A percentile compares a stretch with the other conserved stretches of the same genome.
Evolutionary conservation across 2,797 vertebrate genomes (phyloP).

Genomic region (Ctenosaura bakeri): DNA sequence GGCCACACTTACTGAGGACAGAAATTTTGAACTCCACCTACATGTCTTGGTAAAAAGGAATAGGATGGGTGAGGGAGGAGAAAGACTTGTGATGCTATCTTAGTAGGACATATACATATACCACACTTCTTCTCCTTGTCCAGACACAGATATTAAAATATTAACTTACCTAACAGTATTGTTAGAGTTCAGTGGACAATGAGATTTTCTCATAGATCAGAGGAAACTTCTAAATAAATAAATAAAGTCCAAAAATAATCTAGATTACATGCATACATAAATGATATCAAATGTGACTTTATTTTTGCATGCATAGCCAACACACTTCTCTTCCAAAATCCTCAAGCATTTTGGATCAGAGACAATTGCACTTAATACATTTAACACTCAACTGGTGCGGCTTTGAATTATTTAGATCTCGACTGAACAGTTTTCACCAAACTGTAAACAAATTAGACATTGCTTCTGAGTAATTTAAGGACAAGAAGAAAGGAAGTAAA

Average conservation of each 20-base stretch:
- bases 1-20: too few species aligned
- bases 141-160: not conserved
- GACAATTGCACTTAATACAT: constrained; percentile 31
- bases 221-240: not conserved
- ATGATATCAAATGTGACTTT: not conserved
- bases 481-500: constrained; percentile 16
- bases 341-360: constrained; percentile 7
- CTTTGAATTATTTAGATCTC: constrained; percentile 33
- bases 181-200: not conserved
- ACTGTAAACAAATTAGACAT: constrained; percentile 40
- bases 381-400: not conserved
- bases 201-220: not conserved
- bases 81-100: not conserved
- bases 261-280: not conserved
- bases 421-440: constrained; percentile 46
- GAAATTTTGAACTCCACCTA: too few species aligned
- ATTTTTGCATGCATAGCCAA: not conserved
- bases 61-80: too few species aligned
- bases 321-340: constrained; percentile 8
- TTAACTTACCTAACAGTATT: not conserved
- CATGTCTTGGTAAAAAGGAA: too few species aligned
- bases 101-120: too few species aligned
- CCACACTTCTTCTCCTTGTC: too few species aligned
- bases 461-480: constrained; percentile 22
- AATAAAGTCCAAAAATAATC: not conserved